These are phyloP conservation scores for Linnaemya vulpina DNA, from an alignment of 2,888 invertebrate genomes.

Conservation along the genomic window DNA sequence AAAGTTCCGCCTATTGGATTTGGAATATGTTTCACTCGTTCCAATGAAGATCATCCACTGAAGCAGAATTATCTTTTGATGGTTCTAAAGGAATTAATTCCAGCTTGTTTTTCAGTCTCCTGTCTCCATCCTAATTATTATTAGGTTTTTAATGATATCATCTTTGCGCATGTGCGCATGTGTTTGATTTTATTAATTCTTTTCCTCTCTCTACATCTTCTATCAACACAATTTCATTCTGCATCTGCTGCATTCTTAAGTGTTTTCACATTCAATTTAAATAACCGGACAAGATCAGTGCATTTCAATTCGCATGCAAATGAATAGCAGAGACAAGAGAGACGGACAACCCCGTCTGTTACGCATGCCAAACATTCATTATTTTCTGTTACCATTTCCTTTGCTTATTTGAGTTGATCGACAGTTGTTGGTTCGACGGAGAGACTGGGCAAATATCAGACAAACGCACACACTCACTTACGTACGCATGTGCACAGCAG, in stretches of 20 bases:
- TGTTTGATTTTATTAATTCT: too few relatives aligned
- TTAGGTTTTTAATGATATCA: too few relatives aligned
- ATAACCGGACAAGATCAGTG: not conserved
- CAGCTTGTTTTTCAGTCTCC: too few relatives aligned
- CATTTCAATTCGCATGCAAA: constrained; percentile 11
- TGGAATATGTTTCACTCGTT: too few relatives aligned
- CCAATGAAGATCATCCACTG: too few relatives aligned
- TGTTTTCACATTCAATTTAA: constrained; percentile 57
- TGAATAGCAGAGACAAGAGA: constrained; percentile 2
- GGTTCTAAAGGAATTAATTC: too few relatives aligned
- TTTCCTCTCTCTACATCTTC: constrained; percentile 13
- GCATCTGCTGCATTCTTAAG: constrained; percentile 45
- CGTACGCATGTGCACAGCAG: too few relatives aligned
- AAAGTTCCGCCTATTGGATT: too few relatives aligned
- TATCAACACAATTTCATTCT: constrained; percentile 54
- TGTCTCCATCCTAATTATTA: too few relatives aligned
- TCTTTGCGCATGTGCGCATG: too few relatives aligned
- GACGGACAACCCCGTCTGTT: constrained; percentile 35
- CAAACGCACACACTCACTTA: not conserved
- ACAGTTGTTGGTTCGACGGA: constrained; percentile 29
- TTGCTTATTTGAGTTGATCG: not conserved
- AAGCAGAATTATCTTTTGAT: too few relatives aligned
- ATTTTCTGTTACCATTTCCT: constrained; percentile 45
- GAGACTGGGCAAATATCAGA: constrained; percentile 35
- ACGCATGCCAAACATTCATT: constrained; percentile 28